phyloP scores from a whole-genome alignment of 2,113 vertebrate species.

The Odontesthes bonariensis region DNA sequence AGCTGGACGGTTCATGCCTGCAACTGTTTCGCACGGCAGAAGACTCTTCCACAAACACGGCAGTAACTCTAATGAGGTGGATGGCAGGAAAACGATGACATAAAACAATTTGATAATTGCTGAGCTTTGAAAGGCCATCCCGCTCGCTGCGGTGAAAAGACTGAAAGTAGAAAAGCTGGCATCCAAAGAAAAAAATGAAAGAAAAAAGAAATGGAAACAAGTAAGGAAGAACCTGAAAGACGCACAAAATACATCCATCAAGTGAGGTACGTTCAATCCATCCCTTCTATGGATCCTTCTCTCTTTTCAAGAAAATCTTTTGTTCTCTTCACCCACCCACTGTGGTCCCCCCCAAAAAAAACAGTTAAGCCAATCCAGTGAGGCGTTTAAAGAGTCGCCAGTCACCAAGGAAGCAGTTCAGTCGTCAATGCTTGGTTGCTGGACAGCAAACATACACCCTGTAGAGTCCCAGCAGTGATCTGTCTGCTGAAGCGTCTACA shows the following conservation, averaged over 20 bases:
- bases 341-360: conserved; percentile 11
- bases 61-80: conserved; percentile 20
- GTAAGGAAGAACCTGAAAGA: neutral
- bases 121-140: conserved; percentile 9
- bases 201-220: conserved; percentile 1
- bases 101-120: conserved; percentile 26
- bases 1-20: conserved; percentile 29
- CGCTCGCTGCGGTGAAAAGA: neutral
- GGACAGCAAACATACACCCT: conserved; percentile 59
- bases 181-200: neutral
- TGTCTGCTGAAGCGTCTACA: conserved; percentile 59
- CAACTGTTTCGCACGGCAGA: conserved; percentile 8
- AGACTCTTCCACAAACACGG: conserved; percentile 14
- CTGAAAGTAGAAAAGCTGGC: neutral
- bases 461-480: conserved; percentile 56
- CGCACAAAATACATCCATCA: neutral
- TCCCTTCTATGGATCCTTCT: neutral
- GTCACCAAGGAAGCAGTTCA: conserved; percentile 61
- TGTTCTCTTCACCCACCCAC: conserved; percentile 8
- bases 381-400: conserved; percentile 43
- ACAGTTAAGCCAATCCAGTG: conserved; percentile 30
- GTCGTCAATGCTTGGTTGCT: conserved; percentile 51
- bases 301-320: neutral
- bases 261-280: neutral
- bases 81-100: conserved; percentile 25